Percentiles rank a stretch among this genome's conserved stretches.
These are phyloP conservation scores for Ciconia maguari DNA, from an alignment of 2,113 vertebrate genomes.

Conservation along the genomic window DNA sequence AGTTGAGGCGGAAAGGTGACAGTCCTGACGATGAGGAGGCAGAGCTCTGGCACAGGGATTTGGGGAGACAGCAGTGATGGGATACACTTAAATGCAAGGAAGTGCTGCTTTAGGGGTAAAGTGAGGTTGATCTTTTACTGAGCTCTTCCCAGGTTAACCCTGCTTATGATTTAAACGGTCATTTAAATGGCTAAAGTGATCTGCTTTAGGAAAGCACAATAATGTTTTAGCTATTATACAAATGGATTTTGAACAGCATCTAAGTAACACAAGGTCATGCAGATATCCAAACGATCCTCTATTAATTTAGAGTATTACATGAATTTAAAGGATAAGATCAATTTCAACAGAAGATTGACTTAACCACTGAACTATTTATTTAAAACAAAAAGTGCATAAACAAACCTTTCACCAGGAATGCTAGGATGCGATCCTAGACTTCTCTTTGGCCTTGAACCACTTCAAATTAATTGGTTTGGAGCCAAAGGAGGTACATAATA, in stretches of 20 bases:
- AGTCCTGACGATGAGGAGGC: not conserved
- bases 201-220: not conserved
- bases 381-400: not conserved
- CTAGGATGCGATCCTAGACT: not conserved
- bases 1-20: not conserved
- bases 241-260: conserved; percentile 4
- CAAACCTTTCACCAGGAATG: not conserved
- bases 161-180: not conserved
- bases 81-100: not conserved
- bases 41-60: not conserved
- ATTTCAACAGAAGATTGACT: conserved; percentile 12
- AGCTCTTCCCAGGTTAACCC: conserved; percentile 29
- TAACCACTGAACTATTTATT: not conserved
- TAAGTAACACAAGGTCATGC: not conserved
- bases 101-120: not conserved
- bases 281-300: not conserved
- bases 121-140: conserved; percentile 10
- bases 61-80: not conserved
- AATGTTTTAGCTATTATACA: not conserved
- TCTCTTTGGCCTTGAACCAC: conserved; percentile 68
- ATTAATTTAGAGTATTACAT: not conserved
- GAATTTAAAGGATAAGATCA: not conserved
- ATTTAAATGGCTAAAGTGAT: conserved; percentile 16
- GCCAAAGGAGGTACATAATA: conserved; percentile 44
- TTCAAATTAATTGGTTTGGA: conserved; percentile 50